phyloP scores from a whole-genome alignment of 2,113 vertebrate species.

The Poeciliopsis occidentalis region DNA sequence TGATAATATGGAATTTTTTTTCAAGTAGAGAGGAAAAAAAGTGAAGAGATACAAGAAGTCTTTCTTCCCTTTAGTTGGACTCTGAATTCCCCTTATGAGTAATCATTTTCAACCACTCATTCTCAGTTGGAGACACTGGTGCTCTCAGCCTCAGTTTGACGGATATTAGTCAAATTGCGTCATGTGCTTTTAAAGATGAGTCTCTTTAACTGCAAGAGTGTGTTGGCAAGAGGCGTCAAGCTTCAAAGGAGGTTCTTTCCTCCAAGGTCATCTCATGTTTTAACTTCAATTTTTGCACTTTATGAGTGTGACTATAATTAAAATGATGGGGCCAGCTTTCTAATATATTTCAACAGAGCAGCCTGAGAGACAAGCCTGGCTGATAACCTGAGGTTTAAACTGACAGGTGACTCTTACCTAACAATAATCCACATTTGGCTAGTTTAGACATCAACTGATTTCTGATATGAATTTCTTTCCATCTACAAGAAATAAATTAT shows the following conservation, averaged over 20 bases:
- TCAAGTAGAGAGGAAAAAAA: too few species aligned
- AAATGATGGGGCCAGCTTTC: conserved; percentile 30
- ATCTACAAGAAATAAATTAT: background rate
- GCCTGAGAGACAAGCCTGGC: conserved; percentile 7
- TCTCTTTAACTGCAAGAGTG: conserved; percentile 56
- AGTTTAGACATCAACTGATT: background rate
- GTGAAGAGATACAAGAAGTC: too few species aligned
- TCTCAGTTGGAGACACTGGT: conserved; percentile 18
- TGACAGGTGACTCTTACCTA: conserved; percentile 13
- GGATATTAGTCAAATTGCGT: conserved; percentile 64
- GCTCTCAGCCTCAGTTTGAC: conserved; percentile 43
- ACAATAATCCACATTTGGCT: background rate
- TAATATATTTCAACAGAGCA: conserved; percentile 33
- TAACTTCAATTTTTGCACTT: conserved; percentile 52
- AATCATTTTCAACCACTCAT: conserved; percentile 36
- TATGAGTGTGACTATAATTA: conserved; percentile 50
- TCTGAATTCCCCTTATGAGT: conserved; percentile 43
- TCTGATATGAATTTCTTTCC: background rate
- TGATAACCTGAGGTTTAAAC: conserved; percentile 8
- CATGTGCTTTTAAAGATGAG: conserved; percentile 67
- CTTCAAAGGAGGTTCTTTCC: conserved; percentile 55
- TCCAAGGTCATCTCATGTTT: conserved; percentile 59
- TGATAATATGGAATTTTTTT: too few species aligned
- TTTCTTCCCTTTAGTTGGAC: background rate
- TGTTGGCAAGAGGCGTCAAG: conserved; percentile 24